Base-by-base conservation (phyloP, 2,888 invertebrate species). In the Agonopterix alstromeriana region DNA sequence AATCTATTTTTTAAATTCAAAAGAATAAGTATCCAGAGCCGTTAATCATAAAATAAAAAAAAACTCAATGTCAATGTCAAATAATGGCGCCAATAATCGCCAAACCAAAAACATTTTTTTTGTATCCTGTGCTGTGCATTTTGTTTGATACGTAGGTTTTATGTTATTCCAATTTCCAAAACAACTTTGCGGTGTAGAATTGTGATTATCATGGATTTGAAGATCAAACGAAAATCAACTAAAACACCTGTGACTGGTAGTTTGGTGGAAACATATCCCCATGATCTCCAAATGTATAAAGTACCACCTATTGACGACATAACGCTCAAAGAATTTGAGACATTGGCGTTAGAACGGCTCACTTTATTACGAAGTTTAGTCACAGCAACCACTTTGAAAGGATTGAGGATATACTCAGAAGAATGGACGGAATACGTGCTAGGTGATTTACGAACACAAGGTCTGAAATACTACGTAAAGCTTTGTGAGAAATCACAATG, bases 291-390 rank as follows among this genome's bases (percentile, higher is more conserved):
- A 76, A 90, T 98, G 70, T 98, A 97, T 69, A 91, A 90, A 61
- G 67, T 91, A 35, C 94, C 96, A 35, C 98, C 98, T 5, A 84
- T 73, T 35, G 92, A 92, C 53, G 91, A 93, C 50, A 91, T 98
- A 53, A 90, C 92, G 48, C 88, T 98, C 14, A 90, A 93, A 53
- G 97, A 97, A 77, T 97, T 98, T 78, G 96, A 98, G 88, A 93
- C 94, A 44, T 90, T 96, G 58, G 96, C 97, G 2, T 75, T 96
- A 45, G 97, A 98, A 72, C 90, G 97, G 59, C 81, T 97, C 11
- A 93, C 93, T 77, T 91, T 96, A 53, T 77, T 98, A 43, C 91
- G 96, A 60, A 91, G 92, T 50, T 86, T 97, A 45, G 96, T 97
- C 63, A 91, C 93, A 51, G 93, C 94, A 3, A 92, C 91, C 38